Base-by-base conservation (phyloP, 2,888 invertebrate species). In the Brachyptera risi region DNA sequence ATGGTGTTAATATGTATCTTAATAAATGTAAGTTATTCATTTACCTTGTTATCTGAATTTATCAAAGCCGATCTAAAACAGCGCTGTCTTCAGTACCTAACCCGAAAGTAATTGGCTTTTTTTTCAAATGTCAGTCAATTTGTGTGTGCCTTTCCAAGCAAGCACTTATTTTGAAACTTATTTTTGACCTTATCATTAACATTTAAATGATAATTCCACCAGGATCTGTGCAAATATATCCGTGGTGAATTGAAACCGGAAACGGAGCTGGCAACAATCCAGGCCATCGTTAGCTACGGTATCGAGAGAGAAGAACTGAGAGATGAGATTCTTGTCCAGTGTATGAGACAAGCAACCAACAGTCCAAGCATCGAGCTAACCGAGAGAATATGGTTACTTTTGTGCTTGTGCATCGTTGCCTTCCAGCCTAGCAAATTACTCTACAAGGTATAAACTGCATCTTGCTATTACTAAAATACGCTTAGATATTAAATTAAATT, bases 201-300 rank as follows among this genome's bases (percentile, higher is more conserved):
- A n/a, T n/a, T 31, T 31, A 31, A 31, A 31, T 31, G 31, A 7
- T 11, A 7, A 31, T 31, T 31, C n/a, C n/a, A 31, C 35, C 70
- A 93, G 92, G 95, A 96, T 71, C 75, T 96, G 11, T 92, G 90
- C 71, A 92, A 92, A 69, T 95, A 93, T 72, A 87, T 92, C 73
- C 84, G 91, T 17, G 94, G 94, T 1, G 96, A 96, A 74, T 74
- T 92, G 70, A 94, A 92, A 65, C 77, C 85, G 0, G 93, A 93
- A 60, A 84, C 87, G 51, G 94, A 94, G 74, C 83, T 90, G 0
- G 83, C 85, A 68, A 86, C 88, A 3, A 90, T 94, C 66, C 94
- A 94, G 72, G 86, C 85, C 1, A 86, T 93, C 64, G 90, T 94
- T 58, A 86, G 88, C 0, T 86, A 90, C 68, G 95, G 95, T 0